Conservation (phyloP, 2,888 invertebrate genomes). For the Drosophila lacicola region DNA sequence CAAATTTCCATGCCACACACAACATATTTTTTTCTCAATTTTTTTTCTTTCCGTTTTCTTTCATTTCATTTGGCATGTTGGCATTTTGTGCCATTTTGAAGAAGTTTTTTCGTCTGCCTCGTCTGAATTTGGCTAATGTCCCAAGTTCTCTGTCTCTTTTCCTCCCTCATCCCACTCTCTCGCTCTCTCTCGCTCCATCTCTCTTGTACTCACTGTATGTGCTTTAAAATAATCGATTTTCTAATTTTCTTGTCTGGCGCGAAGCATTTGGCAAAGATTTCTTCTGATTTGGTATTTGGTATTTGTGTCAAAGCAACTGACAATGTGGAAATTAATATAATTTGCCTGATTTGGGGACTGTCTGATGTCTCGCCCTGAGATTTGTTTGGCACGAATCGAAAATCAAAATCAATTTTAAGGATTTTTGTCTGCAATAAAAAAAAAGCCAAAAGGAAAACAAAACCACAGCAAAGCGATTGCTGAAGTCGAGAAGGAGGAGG, state of each 20-base stretch:
- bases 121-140: conserved; percentile 55
- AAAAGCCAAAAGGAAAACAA: conserved; percentile 23
- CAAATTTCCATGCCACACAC: not conserved
- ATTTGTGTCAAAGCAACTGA: conserved; percentile 72
- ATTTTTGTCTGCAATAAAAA: conserved; percentile 35
- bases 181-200: not conserved
- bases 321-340: conserved; percentile 80
- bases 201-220: not conserved
- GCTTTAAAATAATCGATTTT: conserved; percentile 77
- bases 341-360: conserved; percentile 75
- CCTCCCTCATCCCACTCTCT: not conserved
- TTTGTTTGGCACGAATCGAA: conserved; percentile 66
- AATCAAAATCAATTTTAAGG: conserved; percentile 77
- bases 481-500: not conserved
- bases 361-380: conserved; percentile 67
- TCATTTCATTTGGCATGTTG: conserved; percentile 36
- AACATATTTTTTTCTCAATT: not conserved
- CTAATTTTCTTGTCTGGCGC: conserved; percentile 49
- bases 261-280: conserved; percentile 45
- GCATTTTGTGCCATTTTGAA: conserved; percentile 46
- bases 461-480: conserved; percentile 30
- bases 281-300: conserved; percentile 50
- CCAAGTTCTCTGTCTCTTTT: conserved; percentile 17
- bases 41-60: conserved; percentile 5
- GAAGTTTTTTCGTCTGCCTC: conserved; percentile 48